These are phyloP conservation scores for Adelognathus sp. DNA, from an alignment of 2,888 invertebrate species.

Conservation along the genomic window DNA sequence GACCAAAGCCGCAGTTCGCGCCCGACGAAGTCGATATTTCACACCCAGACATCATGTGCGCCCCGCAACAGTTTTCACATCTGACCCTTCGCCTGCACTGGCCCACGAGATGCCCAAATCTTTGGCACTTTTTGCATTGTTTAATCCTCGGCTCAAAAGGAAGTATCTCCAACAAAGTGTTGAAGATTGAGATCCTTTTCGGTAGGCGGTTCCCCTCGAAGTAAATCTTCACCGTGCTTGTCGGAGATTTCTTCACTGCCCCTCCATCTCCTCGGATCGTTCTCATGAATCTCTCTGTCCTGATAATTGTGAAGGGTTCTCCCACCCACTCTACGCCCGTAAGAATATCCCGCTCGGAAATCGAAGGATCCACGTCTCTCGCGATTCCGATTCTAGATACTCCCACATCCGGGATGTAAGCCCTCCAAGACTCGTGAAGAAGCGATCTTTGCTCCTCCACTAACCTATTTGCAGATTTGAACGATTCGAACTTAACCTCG, in stretches of 20 bases:
- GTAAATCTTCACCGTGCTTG: neutral
- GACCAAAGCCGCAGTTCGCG: neutral
- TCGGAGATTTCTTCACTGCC: neutral
- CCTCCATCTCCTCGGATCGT: neutral
- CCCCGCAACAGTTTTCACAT: neutral
- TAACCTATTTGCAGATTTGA: neutral
- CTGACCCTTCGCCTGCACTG: conserved; percentile 13
- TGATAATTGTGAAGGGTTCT: neutral
- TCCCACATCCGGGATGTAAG: neutral
- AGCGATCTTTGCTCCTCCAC: neutral
- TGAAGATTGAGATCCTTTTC: neutral
- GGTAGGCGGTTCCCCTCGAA: conserved; percentile 1
- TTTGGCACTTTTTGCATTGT: conserved; percentile 18
- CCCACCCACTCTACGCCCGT: neutral
- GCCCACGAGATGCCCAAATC: neutral
- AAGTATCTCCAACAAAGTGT: neutral
- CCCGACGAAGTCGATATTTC: neutral
- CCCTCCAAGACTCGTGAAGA: neutral
- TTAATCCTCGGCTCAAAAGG: neutral
- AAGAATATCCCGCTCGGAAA: neutral
- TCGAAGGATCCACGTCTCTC: neutral
- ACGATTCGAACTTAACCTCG: neutral
- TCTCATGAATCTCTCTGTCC: neutral
- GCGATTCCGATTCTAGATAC: neutral
- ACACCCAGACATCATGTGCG: neutral